Conservation (phyloP, 2,888 invertebrate genomes). For the Deilephila elpenor region DNA sequence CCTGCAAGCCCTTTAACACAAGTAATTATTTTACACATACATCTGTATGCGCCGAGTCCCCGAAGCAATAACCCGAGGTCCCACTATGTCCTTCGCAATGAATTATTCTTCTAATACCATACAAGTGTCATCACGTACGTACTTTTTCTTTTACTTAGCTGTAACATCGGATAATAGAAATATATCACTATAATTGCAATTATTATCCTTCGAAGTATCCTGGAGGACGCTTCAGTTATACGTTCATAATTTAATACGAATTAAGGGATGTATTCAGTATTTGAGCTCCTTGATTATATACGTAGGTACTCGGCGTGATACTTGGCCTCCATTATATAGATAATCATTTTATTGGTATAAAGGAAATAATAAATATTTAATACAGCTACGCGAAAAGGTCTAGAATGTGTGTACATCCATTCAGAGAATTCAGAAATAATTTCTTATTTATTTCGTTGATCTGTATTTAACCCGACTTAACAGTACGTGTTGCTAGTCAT, state of each 20-base stretch:
- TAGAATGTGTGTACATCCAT: too few relatives aligned
- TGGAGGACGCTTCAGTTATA: not conserved
- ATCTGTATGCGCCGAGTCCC: constrained; percentile 1
- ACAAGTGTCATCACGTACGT: constrained; percentile 3
- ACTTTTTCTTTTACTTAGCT: not conserved
- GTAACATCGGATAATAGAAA: not conserved
- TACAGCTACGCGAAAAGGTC: too few relatives aligned
- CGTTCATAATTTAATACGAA: not conserved
- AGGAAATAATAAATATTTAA: too few relatives aligned
- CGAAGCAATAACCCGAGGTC: constrained; percentile 1
- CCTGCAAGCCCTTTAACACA: too few relatives aligned
- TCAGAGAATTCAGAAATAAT: too few relatives aligned
- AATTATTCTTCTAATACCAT: constrained; percentile 1
- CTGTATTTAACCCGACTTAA: too few relatives aligned
- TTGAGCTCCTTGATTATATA: too few relatives aligned
- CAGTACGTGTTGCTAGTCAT: too few relatives aligned
- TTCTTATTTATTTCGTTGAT: too few relatives aligned
- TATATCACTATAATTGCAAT: constrained; percentile 12
- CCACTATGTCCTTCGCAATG: constrained; percentile 10
- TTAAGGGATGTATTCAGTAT: not conserved
- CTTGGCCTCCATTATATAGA: too few relatives aligned
- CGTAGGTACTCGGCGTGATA: too few relatives aligned
- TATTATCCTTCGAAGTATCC: not conserved
- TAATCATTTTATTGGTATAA: too few relatives aligned
- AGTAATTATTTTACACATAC: not conserved